These are phyloP conservation scores for Rhincodon typus DNA, from an alignment of 2,797 vertebrate species.

Conservation along the genomic window DNA sequence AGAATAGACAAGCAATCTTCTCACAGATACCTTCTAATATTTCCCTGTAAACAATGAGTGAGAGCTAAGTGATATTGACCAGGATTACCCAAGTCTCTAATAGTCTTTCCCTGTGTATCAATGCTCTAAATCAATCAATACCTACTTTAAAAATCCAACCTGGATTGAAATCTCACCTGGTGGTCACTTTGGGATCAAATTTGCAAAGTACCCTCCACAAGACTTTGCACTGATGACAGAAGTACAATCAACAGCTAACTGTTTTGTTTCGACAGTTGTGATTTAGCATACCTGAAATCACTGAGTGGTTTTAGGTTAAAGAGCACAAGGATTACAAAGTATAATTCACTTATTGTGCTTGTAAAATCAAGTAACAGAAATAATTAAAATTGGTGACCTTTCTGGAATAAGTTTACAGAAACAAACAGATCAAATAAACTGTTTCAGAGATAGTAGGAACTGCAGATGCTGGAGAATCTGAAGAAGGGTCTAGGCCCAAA, in stretches of 20 bases:
- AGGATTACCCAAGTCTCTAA: not conserved
- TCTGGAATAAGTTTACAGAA: not conserved
- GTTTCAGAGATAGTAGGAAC: too few relatives aligned
- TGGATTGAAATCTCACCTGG: not conserved
- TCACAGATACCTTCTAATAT: not conserved
- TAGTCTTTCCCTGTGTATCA: not conserved
- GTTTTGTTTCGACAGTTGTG: conserved; percentile 46
- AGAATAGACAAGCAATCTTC: not conserved
- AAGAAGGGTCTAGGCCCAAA: too few relatives aligned
- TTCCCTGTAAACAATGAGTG: not conserved
- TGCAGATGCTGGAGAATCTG: too few relatives aligned
- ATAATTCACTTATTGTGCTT: conserved; percentile 64
- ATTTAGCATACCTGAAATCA: conserved; percentile 59
- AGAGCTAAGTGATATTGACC: not conserved
- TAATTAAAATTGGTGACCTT: not conserved
- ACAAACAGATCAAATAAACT: not conserved
- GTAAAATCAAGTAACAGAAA: conserved; percentile 52
- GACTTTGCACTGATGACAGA: not conserved
- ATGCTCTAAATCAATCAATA: not conserved
- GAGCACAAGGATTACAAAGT: conserved; percentile 57
- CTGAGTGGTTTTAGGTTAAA: conserved; percentile 56
- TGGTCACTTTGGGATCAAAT: not conserved
- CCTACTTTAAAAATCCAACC: not conserved
- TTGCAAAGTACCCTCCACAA: too few relatives aligned
- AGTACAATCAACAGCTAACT: not conserved